Base-by-base conservation (phyloP, 1,140 invertebrate species). In the Drosophila mauritiana region DNA sequence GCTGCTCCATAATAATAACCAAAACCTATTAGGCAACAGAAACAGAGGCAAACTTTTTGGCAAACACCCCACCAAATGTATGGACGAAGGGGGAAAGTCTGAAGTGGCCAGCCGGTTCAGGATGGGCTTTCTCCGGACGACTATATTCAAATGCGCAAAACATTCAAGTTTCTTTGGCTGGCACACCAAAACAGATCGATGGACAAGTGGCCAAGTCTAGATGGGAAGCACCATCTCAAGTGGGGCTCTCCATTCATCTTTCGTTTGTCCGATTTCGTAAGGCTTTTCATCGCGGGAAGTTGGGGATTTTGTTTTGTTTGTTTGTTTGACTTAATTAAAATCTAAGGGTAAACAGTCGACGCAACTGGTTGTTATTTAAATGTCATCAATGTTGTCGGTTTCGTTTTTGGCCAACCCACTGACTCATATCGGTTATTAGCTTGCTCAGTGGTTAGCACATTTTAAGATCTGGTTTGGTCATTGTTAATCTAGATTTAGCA, bases 21-120 rank as follows among this genome's bases (percentile, higher is more conserved):
- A 62, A 88, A 89, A 77, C 83, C 80, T 83, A 88, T 86, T 88
- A 76, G 75, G 61, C 72, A 83, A 73, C 65, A 22, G 52, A 74
- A 75, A 49, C 37, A 17, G 53, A 67, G 61, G 48, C 61, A 27
- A 52, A 72, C 51, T 70, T 72, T 68, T 72, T 70, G 42, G 64
- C 67, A 69, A 62, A 57, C 54, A 54, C 61, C 34, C 27, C 36
- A 25, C 20, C 20, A 0, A 22, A 22, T 10, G 17, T 49, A 37
- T 37, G 13, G 13, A 39, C 12, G 37, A 65, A 3, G 36, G 43
- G n/a, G 36, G 20, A 22, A 51, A 55, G 36, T 40, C 72, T 39
- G 69, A 69, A 76, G 78, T 77, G 65, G 65, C 37, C n/a, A 37
- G 42, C 37, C 57, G 8, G 42, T 45, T 45, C 7, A 51, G n/a